These are phyloP conservation scores for Chlorocebus sabaeus DNA, from an alignment of 2,113 vertebrate species.

Conservation along the genomic window DNA sequence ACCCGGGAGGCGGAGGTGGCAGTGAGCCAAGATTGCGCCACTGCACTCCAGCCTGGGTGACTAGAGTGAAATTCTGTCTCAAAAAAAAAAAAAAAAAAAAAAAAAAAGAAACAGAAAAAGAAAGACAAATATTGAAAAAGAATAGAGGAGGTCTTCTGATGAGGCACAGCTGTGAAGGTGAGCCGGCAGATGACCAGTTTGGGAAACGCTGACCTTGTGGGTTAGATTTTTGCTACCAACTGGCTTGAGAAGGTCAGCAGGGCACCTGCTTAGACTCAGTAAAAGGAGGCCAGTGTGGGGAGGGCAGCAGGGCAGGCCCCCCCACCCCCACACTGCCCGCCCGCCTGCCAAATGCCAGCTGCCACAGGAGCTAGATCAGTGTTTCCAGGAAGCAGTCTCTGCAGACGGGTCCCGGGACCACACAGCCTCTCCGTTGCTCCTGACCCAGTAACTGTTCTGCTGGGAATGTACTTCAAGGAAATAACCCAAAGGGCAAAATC, in stretches of 20 bases:
- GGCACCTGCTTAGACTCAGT: not conserved
- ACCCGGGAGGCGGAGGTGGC: too few relatives aligned
- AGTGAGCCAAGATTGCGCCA: too few relatives aligned
- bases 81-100: not conserved
- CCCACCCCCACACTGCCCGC: too few relatives aligned
- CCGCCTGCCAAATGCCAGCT: not conserved
- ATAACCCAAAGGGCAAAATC: conserved; percentile 40
- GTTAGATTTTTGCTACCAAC: not conserved
- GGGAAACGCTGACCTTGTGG: not conserved
- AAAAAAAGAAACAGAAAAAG: not conserved
- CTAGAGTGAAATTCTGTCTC: not conserved
- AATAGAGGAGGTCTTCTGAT: not conserved
- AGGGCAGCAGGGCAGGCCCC: not conserved
- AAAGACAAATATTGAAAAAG: not conserved
- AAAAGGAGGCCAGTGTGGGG: not conserved
- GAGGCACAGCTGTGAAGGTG: not conserved
- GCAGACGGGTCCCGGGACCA: not conserved
- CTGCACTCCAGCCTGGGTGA: too few relatives aligned
- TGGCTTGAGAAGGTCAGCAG: not conserved
- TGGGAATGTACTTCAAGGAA: conserved; percentile 66
- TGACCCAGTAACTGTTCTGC: conserved; percentile 68
- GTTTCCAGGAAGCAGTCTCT: conserved; percentile 57
- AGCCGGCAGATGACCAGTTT: not conserved
- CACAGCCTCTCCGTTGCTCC: not conserved
- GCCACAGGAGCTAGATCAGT: not conserved